Base-by-base conservation (phyloP, 2,888 invertebrate species). In the Lordiphosa andalusiaca region DNA sequence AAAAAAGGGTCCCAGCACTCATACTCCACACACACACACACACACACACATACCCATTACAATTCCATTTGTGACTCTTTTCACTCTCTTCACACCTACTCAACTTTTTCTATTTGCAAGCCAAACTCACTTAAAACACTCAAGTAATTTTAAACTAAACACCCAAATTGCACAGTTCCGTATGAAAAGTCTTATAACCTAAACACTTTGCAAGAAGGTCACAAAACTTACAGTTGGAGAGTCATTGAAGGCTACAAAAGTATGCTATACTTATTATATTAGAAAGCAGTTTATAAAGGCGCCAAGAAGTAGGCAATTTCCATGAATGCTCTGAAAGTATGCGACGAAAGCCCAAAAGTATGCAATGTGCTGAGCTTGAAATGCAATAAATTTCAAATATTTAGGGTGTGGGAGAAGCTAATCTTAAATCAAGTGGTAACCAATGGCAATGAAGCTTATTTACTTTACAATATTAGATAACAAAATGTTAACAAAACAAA, bases 381-480 rank as follows among this genome's bases (percentile, higher is more conserved):
- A 1, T 25, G 23, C 6, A 25, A 6, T 25, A 6, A 25, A 25
- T 25, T 23, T 23, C 0, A 23, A 23, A 23, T 23, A 23, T 23
- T 23, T 23, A 23, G 4, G 23, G 23, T 4, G 5, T 5, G 23
- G 23, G 23, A 4, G 23, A 23, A 19, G 3, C 3, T 0, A 19
- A 4, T 0, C 1, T 19, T 19, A 3, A 19, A 23, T 6, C 30
- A 30, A 30, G 9, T 30, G 30, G 41, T 41, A 57, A 57, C 68
- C 59, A 60, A 83, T 72, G 67, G 82, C 82, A 82, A 76, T 76
- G 76, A 82, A 76, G 65, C 62, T 62, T 57, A 72, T 62, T 76
- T 76, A 76, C 76, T 76, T 76, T 76, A 72, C 30, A 47, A 23
- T 21, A 13, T 12, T 10, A 30, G 40, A 21, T 39, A 44, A 59